Percentiles rank a stretch among this genome's conserved stretches.
Conservation (phyloP, 2,113 vertebrate species). For the Urocynchramus pylzowi region DNA sequence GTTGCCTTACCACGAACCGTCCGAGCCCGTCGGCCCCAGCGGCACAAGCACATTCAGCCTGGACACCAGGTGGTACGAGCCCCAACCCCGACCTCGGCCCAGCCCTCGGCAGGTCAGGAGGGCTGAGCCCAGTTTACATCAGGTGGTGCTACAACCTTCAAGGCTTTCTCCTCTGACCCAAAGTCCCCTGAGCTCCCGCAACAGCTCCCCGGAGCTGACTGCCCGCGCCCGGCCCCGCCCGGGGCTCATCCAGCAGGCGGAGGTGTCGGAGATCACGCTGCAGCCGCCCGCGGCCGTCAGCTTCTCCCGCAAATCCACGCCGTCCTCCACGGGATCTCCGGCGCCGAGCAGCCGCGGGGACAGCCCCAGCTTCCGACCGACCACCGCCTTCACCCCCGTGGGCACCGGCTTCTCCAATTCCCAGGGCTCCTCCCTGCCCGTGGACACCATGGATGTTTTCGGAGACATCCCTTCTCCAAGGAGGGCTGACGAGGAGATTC, state of each 20-base stretch:
- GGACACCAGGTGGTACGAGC: constrained; percentile 96
- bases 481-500: constrained; percentile 91
- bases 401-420: constrained; percentile 86
- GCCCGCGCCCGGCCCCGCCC: constrained; percentile 90
- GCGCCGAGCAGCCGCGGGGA: constrained; percentile 85
- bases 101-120: constrained; percentile 92
- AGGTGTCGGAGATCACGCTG: constrained; percentile 90
- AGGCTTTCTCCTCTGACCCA: constrained; percentile 96
- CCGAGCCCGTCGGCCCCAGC: constrained; percentile 81
- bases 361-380: constrained; percentile 80
- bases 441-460: constrained; percentile 89
- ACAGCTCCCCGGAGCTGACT: constrained; percentile 92
- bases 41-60: constrained; percentile 96
- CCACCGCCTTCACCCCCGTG: constrained; percentile 88
- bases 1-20: constrained; percentile 97
- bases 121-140: constrained; percentile 93
- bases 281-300: constrained; percentile 88
- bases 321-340: constrained; percentile 85
- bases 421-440: constrained; percentile 84
- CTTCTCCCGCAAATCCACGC: constrained; percentile 93
- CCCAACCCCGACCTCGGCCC: constrained; percentile 88
- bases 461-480: constrained; percentile 90
- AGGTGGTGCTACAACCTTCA: constrained; percentile 97
- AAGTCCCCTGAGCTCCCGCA: constrained; percentile 93
- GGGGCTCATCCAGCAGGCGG: constrained; percentile 88